Base-by-base conservation (phyloP, 2,113 vertebrate species). In the Mobula birostris region DNA sequence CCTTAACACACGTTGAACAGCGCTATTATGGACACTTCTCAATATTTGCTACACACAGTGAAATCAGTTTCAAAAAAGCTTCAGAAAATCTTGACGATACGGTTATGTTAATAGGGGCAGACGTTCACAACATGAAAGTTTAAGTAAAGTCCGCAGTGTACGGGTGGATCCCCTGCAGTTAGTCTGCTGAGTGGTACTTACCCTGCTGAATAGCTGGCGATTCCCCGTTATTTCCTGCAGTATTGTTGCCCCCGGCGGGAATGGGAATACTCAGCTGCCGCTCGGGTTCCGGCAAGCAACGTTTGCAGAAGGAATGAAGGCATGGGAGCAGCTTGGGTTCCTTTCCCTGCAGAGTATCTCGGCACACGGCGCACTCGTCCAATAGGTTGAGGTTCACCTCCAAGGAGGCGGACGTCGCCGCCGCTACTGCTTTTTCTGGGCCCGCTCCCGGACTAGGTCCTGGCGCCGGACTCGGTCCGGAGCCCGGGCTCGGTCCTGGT, bases 291-390 rank as follows among this genome's bases (percentile, higher is more conserved):
- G 99, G 98, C 95, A 99, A 96, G 94, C 98, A 99, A 95, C 98
- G 98, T 1, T 98, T 96, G 96, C 98, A 99, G 95, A 99, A 99
- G 0, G 98, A 99, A 96, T 99, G 98, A 91, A 99, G 97, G 95
- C 98, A 99, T 29, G 98, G 98, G 95, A 99, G 97, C 95, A 99
- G 98, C 97, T 99, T 99, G 66, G 98, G 98, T 96, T 99, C 98
- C 95, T 98, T 99, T 98, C 14, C 94, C 98, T 97, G 97, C 96
- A 99, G 96, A 96, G 97, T 98, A 96, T 98, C 98, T 97, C 98
- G 98, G 97, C 98, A 99, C 95, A 99, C 98, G 27, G 98, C 97
- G 96, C 98, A 99, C 95, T 98, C 98, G 97, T 99, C 98, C 96
- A 99, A 96, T 15, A 99, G 96, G 96, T 97, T 98, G 58, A 98